Base-by-base conservation (phyloP, 2,888 invertebrate species). In the Drosophila nigritarsus region DNA sequence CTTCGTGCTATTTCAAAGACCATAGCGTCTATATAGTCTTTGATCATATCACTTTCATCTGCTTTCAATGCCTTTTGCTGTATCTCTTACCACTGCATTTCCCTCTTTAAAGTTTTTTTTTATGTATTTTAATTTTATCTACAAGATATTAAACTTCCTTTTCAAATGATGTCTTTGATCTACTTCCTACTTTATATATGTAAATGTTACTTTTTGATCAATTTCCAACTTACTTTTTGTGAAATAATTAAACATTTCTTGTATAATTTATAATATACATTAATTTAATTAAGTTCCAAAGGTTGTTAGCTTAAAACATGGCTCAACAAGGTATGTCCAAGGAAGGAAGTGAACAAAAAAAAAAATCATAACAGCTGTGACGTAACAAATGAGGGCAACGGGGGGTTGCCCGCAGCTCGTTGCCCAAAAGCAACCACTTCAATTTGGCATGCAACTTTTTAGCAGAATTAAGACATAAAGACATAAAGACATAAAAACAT, bases 381-480 rank as follows among this genome's bases (percentile, higher is more conserved):
- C 81, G 83, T 69, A 86, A 78, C 88, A 86, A 80, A 86, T 83
- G 86, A 67, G 70, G 65, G 11, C 83, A 24, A 36, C 81, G 66
- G 86, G 81, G 85, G 78, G 71, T 70, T 61, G 51, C 71, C 51
- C 68, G 73, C 65, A 71, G 54, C 36, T 42, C 59, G 34, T 32
- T 45, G 59, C 63, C 42, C 48, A 24, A 62, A 50, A 64, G 72
- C 83, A 80, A 88, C 85, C 85, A 85, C 85, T 88, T 81, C 74
- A 88, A 86, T 75, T 83, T 73, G 80, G 72, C 65, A 75, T 72
- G 63, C 72, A 68, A 75, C 55, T 70, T 66, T 73, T 73, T 70
- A 70, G 71, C 71, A 36, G 78, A 83, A 85, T 86, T 88, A 78
- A 85, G 88, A 83, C 86, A 88, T 88, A 86, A 85, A 85, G 88